Percentiles rank a stretch among this genome's conserved stretches.
Evolutionary conservation across 1,140 invertebrate species (phyloP).

Genomic region (Drosophila lacteicornis): DNA sequence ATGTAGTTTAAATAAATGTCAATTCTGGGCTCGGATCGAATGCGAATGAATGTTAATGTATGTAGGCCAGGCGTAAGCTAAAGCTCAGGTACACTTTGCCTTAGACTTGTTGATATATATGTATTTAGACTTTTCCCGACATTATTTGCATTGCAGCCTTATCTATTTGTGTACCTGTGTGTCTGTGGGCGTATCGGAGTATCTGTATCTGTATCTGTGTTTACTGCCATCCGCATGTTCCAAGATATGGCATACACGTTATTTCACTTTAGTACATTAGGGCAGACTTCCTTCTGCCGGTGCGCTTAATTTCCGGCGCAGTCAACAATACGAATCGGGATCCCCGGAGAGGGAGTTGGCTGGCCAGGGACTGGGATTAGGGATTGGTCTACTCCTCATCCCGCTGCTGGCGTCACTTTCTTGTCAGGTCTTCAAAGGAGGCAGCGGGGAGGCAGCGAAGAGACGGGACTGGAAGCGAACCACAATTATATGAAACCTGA

Average conservation of each 20-base stretch:
- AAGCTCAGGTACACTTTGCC: constrained; percentile 19
- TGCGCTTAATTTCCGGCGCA: constrained; percentile 73
- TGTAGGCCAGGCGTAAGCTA: constrained; percentile 7
- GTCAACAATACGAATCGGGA: constrained; percentile 50
- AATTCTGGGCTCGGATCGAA: constrained; percentile 21
- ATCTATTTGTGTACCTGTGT: constrained; percentile 1
- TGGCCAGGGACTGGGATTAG: constrained; percentile 26
- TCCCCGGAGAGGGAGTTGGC: constrained; percentile 11
- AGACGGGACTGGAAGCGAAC: neutral
- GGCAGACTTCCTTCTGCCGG: constrained; percentile 66
- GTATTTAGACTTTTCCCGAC: neutral
- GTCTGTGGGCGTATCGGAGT: constrained; percentile 3
- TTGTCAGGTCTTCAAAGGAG: constrained; percentile 17
- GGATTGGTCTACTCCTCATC: constrained; percentile 25
- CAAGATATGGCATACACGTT: constrained; percentile 55
- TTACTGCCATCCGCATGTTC: constrained; percentile 42
- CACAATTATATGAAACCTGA: constrained; percentile 12
- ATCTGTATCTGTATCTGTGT: constrained; percentile 15
- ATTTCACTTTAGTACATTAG: constrained; percentile 75
- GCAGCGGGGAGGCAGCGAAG: neutral
- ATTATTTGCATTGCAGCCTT: constrained; percentile 26
- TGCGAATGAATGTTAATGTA: constrained; percentile 11
- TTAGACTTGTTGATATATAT: constrained; percentile 26
- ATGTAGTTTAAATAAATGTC: constrained; percentile 29
- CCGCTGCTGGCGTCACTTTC: neutral